Evolutionary conservation across 2,797 vertebrate species (phyloP).

Genomic region (Pelochelys cantorii): DNA sequence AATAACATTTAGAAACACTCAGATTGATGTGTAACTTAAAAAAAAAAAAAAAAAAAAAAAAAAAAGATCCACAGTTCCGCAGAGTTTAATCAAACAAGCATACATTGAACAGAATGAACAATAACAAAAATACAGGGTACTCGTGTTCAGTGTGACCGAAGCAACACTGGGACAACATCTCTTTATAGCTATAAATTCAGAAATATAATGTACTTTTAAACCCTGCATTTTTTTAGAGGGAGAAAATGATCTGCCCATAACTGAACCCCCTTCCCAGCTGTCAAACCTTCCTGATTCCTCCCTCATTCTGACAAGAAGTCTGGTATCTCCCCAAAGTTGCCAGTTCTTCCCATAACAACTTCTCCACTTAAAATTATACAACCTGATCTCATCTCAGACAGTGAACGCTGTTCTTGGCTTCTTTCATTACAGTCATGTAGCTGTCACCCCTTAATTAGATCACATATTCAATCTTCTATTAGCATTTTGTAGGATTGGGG

Average conservation of each 20-base stretch:
- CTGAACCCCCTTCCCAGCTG: constrained; percentile 26
- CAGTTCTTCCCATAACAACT: background rate
- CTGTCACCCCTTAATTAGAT: constrained; percentile 35
- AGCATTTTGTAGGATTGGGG: background rate
- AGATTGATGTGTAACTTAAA: background rate
- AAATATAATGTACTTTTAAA: background rate
- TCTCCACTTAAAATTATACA: constrained; percentile 24
- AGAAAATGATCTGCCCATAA: background rate
- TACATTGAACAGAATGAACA: background rate
- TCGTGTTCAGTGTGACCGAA: rapidly evolving
- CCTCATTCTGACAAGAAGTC: background rate
- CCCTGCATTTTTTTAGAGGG: background rate
- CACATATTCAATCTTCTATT: constrained; percentile 46
- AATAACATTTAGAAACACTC: background rate
- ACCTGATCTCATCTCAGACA: constrained; percentile 3
- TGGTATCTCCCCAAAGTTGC: background rate
- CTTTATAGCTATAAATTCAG: background rate
- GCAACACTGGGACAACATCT: rapidly evolving
- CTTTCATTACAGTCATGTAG: constrained; percentile 9
- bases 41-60: rapidly evolving
- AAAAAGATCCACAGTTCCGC: background rate
- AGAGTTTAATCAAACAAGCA: background rate
- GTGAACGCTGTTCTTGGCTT: background rate
- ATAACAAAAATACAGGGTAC: background rate
- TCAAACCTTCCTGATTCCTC: constrained; percentile 49